Evolutionary conservation across 2,797 vertebrate genomes (phyloP).

Genomic region (Harpagifer antarcticus): DNA sequence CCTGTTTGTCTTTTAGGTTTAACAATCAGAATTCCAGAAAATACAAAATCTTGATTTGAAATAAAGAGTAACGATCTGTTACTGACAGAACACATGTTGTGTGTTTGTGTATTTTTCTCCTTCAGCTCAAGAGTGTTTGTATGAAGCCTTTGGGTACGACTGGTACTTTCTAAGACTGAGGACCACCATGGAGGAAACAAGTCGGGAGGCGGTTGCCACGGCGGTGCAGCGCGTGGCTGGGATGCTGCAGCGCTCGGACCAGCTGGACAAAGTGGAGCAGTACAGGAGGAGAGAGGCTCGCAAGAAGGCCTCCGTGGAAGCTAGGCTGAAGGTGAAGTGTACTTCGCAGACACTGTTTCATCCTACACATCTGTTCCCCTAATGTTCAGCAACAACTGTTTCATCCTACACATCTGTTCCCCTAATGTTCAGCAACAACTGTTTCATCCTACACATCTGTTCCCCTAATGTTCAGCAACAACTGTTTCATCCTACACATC

Average conservation of each 20-base stretch:
- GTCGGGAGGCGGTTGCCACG: constrained; percentile 93
- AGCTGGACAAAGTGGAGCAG: constrained; percentile 98
- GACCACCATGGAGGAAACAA: constrained; percentile 93
- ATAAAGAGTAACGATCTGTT: too few relatives aligned
- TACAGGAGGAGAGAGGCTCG: constrained; percentile 95
- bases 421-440: neutral
- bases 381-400: neutral
- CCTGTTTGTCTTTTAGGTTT: neutral
- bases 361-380: neutral
- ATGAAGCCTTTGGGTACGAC: constrained; percentile 1
- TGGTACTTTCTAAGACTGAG: neutral
- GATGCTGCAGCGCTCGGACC: constrained; percentile 97
- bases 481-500: neutral
- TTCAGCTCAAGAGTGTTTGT: neutral
- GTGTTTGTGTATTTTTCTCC: neutral
- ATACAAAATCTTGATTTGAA: too few relatives aligned
- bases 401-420: neutral
- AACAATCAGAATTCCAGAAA: neutral
- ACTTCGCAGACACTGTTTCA: neutral
- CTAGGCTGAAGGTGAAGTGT: constrained; percentile 91
- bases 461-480: neutral
- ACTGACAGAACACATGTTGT: too few relatives aligned
- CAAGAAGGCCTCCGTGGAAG: constrained; percentile 98
- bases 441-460: neutral
- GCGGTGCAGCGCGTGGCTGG: constrained; percentile 97